Evolutionary conservation across 2,888 invertebrate genomes (phyloP).

Genomic region (Eueremaeus valkanovi): DNA sequence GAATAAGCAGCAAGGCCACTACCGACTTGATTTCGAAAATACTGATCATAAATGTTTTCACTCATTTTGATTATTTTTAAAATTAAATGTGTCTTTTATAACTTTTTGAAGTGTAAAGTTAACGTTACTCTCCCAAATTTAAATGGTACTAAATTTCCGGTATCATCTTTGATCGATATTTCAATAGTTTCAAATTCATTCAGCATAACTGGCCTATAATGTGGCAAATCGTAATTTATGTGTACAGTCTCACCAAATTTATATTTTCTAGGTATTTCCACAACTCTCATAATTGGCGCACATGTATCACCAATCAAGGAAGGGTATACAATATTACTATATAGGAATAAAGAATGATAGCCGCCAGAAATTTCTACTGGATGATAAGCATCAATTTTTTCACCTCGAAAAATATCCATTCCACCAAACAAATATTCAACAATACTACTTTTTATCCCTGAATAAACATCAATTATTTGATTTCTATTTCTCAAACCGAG

Average conservation of each 20-base stretch:
- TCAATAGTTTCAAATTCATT: conserved; percentile 30
- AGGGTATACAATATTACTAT: conserved; percentile 4
- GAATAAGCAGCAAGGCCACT: background rate
- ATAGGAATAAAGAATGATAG: background rate
- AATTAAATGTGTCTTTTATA: too few relatives aligned
- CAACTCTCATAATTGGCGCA: background rate
- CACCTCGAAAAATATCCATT: too few relatives aligned
- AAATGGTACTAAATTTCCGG: conserved; percentile 2
- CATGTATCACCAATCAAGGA: background rate
- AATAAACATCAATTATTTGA: too few relatives aligned
- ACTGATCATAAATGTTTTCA: background rate
- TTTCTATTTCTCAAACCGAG: background rate
- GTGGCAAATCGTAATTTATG: background rate
- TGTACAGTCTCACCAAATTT: background rate
- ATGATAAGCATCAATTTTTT: background rate
- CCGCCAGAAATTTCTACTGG: conserved; percentile 20
- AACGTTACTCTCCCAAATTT: background rate
- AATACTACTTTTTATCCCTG: too few relatives aligned
- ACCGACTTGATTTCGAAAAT: background rate
- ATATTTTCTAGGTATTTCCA: conserved; percentile 11
- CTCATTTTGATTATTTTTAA: too few relatives aligned
- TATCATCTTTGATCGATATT: conserved; percentile 30
- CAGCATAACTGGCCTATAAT: background rate
- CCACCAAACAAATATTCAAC: too few relatives aligned
- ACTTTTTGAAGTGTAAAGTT: conserved; percentile 31